Evolutionary conservation across 2,113 vertebrate species (phyloP).

Genomic region (Hucho hucho): DNA sequence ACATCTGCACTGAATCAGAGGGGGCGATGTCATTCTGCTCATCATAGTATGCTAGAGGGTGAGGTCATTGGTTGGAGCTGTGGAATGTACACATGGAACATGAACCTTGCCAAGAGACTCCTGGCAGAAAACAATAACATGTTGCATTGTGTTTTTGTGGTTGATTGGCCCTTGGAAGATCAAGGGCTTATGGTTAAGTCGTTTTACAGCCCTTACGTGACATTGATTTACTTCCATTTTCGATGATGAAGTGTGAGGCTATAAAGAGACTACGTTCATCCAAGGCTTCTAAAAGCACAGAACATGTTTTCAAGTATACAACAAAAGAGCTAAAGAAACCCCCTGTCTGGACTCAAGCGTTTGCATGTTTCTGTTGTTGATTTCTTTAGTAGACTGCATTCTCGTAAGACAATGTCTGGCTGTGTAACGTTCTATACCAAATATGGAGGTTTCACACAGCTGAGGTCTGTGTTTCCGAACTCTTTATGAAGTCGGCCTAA

Average conservation of each 20-base stretch:
- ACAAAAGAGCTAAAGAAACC: constrained; percentile 36
- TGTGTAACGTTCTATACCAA: constrained; percentile 62
- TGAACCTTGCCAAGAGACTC: constrained; percentile 20
- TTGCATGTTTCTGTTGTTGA: constrained; percentile 56
- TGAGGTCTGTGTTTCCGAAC: constrained; percentile 31
- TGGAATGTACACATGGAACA: constrained; percentile 49
- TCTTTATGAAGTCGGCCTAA: constrained; percentile 37
- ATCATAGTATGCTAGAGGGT: constrained; percentile 33
- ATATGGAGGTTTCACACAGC: constrained; percentile 54
- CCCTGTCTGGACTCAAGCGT: constrained; percentile 47
- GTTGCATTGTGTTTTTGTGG: neutral
- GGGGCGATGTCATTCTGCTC: constrained; percentile 35
- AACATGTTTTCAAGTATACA: constrained; percentile 46
- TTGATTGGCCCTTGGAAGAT: neutral
- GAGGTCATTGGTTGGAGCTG: constrained; percentile 50
- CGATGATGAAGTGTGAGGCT: neutral
- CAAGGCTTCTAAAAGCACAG: neutral
- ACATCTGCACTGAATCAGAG: constrained; percentile 62
- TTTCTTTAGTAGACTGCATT: constrained; percentile 47
- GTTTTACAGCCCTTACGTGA: neutral
- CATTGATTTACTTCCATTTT: neutral
- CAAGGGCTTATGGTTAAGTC: neutral
- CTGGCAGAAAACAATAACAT: constrained; percentile 19
- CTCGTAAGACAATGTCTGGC: constrained; percentile 49
- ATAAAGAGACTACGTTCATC: neutral